phyloP scores from a whole-genome alignment of 2,113 vertebrate species.

The Otus sunia region DNA sequence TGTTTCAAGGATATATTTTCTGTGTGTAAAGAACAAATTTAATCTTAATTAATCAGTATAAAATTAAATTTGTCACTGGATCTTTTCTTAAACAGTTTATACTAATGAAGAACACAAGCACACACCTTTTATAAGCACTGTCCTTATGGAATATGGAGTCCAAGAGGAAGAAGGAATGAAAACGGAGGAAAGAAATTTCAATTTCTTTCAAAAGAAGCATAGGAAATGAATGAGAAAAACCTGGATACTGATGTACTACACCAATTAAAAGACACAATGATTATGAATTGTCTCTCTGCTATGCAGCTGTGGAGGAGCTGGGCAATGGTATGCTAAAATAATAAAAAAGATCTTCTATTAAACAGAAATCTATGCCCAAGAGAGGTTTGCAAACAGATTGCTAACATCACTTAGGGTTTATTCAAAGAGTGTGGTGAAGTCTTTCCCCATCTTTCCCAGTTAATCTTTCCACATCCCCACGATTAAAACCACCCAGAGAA shows the following conservation, averaged over 20 bases:
- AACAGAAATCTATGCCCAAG: not conserved
- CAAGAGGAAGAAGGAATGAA: not conserved
- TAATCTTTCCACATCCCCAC: not conserved
- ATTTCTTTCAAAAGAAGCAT: not conserved
- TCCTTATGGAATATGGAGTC: not conserved
- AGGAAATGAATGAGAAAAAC: not conserved
- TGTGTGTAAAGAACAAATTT: not conserved
- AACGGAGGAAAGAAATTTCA: not conserved
- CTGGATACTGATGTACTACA: not conserved
- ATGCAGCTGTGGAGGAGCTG: not conserved
- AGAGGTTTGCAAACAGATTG: not conserved
- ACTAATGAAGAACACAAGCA: not conserved
- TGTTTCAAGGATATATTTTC: not conserved
- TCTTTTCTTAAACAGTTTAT: not conserved
- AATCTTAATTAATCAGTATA: not conserved
- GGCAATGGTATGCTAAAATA: not conserved
- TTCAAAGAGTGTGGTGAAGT: not conserved
- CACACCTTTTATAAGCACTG: not conserved
- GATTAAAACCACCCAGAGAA: not conserved
- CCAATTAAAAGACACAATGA: not conserved
- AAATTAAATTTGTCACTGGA: not conserved
- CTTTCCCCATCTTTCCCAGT: not conserved
- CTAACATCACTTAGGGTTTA: not conserved
- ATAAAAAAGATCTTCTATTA: not conserved
- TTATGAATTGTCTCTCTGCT: not conserved